Evolutionary conservation across 2,888 invertebrate genomes (phyloP).

Genomic region (Drosophila eohydei): DNA sequence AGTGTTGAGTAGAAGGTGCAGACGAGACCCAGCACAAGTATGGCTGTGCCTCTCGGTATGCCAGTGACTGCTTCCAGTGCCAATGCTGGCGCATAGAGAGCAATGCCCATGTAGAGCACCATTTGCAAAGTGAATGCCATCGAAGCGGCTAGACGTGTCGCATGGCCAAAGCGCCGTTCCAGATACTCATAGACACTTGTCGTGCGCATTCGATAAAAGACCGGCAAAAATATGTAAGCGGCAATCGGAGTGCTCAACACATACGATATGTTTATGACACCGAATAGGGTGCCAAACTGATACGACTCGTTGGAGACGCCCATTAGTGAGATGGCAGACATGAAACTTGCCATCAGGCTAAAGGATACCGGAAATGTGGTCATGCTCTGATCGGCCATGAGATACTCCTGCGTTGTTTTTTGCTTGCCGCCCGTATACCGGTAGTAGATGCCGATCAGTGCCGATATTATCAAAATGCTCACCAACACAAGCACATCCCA

Average conservation of each 20-base stretch:
- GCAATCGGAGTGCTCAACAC: slow-evolving; percentile 91
- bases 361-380: slow-evolving; percentile 92
- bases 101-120: slow-evolving; percentile 96
- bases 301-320: slow-evolving; percentile 96
- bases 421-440: slow-evolving; percentile 94
- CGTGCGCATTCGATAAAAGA: slow-evolving; percentile 92
- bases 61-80: slow-evolving; percentile 95
- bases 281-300: slow-evolving; percentile 92
- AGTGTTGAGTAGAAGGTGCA: slow-evolving; percentile 95
- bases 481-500: slow-evolving; percentile 92
- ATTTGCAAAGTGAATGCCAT: slow-evolving; percentile 95
- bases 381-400: slow-evolving; percentile 93
- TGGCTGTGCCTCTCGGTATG: slow-evolving; percentile 89
- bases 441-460: slow-evolving; percentile 93
- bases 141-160: slow-evolving; percentile 91
- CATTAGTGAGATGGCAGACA: slow-evolving; percentile 94
- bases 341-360: slow-evolving; percentile 96
- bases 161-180: slow-evolving; percentile 93
- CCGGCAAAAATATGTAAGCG: slow-evolving; percentile 92
- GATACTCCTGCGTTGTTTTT: slow-evolving; percentile 94
- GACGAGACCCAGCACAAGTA: slow-evolving; percentile 89
- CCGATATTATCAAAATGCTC: slow-evolving; percentile 89
- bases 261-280: slow-evolving; percentile 91
- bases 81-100: slow-evolving; percentile 96
- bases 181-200: slow-evolving; percentile 97